A percentile compares a stretch with the other conserved stretches of the same genome.
Evolutionary conservation across 2,888 invertebrate species (phyloP).

Genomic region (Coleophora deauratella): DNA sequence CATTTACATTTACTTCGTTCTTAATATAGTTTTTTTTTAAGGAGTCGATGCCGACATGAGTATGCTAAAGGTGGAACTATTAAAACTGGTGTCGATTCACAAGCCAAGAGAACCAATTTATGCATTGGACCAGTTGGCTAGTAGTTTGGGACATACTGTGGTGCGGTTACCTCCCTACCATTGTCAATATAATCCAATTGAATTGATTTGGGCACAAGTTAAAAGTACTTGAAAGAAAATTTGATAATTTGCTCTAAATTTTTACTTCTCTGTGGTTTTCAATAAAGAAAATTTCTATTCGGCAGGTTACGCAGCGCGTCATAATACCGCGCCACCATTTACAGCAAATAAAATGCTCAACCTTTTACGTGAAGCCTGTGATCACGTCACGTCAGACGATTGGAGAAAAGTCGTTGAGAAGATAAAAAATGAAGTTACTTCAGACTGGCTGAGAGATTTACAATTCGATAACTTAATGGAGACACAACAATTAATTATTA

Average conservation of each 20-base stretch:
- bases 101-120: constrained; percentile 10
- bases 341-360: too few species aligned
- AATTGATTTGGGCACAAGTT: constrained; percentile 15
- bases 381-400: too few species aligned
- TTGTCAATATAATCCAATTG: constrained; percentile 5
- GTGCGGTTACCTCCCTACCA: constrained; percentile 15
- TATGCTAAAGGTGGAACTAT: constrained; percentile 14
- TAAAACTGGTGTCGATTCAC: constrained; percentile 9
- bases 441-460: too few species aligned
- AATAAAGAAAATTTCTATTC: constrained; percentile 4
- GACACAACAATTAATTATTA: too few species aligned
- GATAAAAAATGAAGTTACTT: too few species aligned
- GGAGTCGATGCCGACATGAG: constrained; percentile 9
- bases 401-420: too few species aligned
- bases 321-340: constrained; percentile 2
- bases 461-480: too few species aligned
- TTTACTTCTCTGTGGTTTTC: background rate
- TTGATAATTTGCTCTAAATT: constrained; percentile 1
- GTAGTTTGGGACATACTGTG: constrained; percentile 11
- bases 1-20: too few species aligned
- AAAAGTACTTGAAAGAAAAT: constrained; percentile 10
- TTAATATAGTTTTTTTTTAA: too few species aligned
- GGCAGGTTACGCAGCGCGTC: constrained; percentile 10
- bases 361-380: too few species aligned
- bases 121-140: constrained; percentile 13